Conservation (phyloP, 1,140 invertebrate genomes). For the Cepaea nemoralis region DNA sequence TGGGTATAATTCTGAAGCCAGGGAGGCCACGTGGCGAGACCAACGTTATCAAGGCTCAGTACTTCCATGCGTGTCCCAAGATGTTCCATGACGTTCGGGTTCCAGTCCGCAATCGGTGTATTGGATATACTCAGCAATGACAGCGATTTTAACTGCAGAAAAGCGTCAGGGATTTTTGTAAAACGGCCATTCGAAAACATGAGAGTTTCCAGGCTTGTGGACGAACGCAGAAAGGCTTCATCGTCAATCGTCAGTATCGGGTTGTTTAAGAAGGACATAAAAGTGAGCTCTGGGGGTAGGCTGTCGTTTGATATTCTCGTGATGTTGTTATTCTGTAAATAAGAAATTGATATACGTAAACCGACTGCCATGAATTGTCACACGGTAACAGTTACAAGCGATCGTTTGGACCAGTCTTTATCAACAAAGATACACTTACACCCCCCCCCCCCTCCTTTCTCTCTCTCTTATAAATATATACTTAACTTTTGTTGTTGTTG, state of each 20-base stretch:
- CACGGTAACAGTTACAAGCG: too few species aligned
- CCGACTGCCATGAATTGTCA: too few species aligned
- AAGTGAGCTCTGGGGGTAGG: background rate
- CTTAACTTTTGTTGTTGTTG: too few species aligned
- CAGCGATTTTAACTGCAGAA: background rate
- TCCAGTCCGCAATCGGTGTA: background rate
- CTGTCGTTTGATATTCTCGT: background rate
- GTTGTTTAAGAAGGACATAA: background rate
- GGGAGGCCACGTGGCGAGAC: background rate
- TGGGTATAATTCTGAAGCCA: background rate
- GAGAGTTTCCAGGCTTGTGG: background rate
- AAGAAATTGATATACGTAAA: background rate
- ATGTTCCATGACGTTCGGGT: background rate
- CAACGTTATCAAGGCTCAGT: background rate
- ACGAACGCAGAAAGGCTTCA: background rate
- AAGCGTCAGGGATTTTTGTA: background rate
- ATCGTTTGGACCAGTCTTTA: too few species aligned
- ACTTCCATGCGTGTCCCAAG: background rate
- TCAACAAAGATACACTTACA: too few species aligned
- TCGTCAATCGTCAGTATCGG: background rate
- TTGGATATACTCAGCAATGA: background rate
- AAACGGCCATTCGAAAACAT: background rate
- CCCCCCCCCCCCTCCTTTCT: too few species aligned
- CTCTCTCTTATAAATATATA: too few species aligned
- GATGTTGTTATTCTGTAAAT: background rate